phyloP scores from a whole-genome alignment of 2,797 vertebrate species.

The Hoplostethus mediterraneus region DNA sequence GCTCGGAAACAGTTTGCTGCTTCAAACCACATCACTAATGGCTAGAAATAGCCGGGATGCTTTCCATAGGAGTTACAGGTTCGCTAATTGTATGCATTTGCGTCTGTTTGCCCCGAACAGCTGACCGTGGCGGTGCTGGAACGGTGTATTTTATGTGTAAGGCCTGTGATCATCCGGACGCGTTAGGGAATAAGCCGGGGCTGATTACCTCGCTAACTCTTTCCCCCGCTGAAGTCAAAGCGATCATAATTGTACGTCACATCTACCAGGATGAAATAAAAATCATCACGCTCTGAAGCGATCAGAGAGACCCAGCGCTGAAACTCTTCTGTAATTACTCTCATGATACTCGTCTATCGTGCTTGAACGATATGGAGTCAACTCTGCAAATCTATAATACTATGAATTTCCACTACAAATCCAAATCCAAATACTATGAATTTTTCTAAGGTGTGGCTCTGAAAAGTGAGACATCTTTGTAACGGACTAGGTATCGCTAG shows the following conservation, averaged over 20 bases:
- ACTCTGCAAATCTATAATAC: conserved; percentile 18
- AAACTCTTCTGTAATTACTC: not conserved
- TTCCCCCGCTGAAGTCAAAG: conserved; percentile 19
- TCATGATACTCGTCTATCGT: conserved; percentile 24
- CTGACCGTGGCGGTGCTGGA: conserved; percentile 14
- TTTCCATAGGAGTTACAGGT: conserved; percentile 51
- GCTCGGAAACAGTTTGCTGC: conserved; percentile 64
- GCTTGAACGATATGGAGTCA: conserved; percentile 41
- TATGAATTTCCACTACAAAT: too few relatives aligned
- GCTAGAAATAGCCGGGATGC: conserved; percentile 58
- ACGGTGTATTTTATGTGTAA: not conserved
- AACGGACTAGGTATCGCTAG: conserved; percentile 26
- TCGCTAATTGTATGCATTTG: conserved; percentile 59
- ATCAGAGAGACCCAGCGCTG: not conserved
- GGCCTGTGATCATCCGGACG: conserved; percentile 41
- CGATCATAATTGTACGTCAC: conserved; percentile 21
- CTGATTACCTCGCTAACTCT: conserved; percentile 22
- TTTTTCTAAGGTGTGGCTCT: conserved; percentile 45
- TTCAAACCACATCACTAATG: conserved; percentile 69
- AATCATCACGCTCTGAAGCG: conserved; percentile 28
- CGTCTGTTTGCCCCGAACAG: conserved; percentile 29
- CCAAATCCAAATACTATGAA: conserved; percentile 30
- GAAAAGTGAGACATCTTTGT: conserved; percentile 49
- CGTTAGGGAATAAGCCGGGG: conserved; percentile 31
- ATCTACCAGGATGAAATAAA: conserved; percentile 34